A percentile compares a stretch with the other conserved stretches of the same genome.
Evolutionary conservation across 2,888 invertebrate species (phyloP).

Genomic region (Eulithis prunata): DNA sequence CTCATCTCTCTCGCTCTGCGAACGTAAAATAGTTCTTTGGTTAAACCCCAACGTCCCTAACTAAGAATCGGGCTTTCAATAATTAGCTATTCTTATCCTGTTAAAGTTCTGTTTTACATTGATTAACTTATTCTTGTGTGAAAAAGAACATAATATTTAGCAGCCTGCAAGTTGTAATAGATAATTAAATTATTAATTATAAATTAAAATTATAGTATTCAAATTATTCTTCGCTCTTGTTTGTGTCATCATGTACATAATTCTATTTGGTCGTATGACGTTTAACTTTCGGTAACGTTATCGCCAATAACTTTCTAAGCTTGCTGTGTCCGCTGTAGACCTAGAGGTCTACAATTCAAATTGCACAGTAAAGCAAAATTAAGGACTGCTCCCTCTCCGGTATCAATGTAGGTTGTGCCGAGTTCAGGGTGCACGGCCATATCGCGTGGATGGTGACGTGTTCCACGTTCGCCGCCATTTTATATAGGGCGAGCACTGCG

Average conservation of each 20-base stretch:
- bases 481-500: slow-evolving; percentile 79
- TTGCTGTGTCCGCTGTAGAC: too few relatives aligned
- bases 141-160: slow-evolving; percentile 1
- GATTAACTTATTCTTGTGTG: background rate
- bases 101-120: slow-evolving; percentile 8
- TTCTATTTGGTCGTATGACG: too few relatives aligned
- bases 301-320: too few relatives aligned
- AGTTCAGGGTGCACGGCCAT: slow-evolving; percentile 75
- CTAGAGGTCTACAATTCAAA: too few relatives aligned
- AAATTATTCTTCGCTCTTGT: too few relatives aligned
- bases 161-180: slow-evolving; percentile 29
- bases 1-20: slow-evolving; percentile 3
- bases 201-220: too few relatives aligned
- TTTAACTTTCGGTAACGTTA: too few relatives aligned
- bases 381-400: slow-evolving; percentile 57
- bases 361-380: slow-evolving; percentile 46
- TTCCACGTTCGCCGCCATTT: slow-evolving; percentile 75
- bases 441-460: slow-evolving; percentile 79
- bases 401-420: slow-evolving; percentile 69
- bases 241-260: too few relatives aligned
- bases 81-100: background rate
- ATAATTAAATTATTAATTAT: slow-evolving; percentile 27
- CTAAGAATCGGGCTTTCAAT: background rate
- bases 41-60: background rate
- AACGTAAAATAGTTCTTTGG: background rate